phyloP scores from a whole-genome alignment of 1,140 invertebrate species.

The Bradynema listronoti region DNA sequence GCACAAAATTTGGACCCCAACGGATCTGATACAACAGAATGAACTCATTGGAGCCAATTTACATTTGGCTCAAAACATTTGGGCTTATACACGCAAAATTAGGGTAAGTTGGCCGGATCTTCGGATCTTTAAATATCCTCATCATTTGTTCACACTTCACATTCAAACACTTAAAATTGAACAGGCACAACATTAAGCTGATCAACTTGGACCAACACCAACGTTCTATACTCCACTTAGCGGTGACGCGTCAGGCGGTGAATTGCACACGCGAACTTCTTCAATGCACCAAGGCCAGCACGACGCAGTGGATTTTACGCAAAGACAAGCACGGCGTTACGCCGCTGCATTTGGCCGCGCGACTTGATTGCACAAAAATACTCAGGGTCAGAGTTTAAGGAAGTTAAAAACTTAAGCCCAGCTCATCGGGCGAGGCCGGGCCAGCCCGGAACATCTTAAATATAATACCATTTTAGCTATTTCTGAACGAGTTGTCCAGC shows the following conservation, averaged over 20 bases:
- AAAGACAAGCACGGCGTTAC: slow-evolving; percentile 29
- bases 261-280: slow-evolving; percentile 23
- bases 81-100: too few relatives aligned
- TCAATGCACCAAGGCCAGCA: slow-evolving; percentile 2
- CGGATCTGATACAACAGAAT: too few relatives aligned
- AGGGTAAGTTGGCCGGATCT: too few relatives aligned
- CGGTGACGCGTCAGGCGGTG: slow-evolving; percentile 21
- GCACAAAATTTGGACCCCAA: too few relatives aligned
- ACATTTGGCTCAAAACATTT: too few relatives aligned
- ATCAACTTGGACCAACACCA: slow-evolving; percentile 14
- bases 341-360: slow-evolving; percentile 32
- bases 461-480: slow-evolving; percentile 12
- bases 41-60: too few relatives aligned
- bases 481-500: slow-evolving; percentile 12
- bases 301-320: slow-evolving; percentile 3
- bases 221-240: slow-evolving; percentile 30
- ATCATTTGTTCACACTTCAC: too few relatives aligned
- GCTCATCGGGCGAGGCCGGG: too few relatives aligned
- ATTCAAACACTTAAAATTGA: neutral
- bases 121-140: too few relatives aligned
- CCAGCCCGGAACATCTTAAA: slow-evolving; percentile 11
- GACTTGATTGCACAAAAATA: slow-evolving; percentile 23
- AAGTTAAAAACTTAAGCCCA: slow-evolving; percentile 16
- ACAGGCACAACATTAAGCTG: neutral
- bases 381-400: slow-evolving; percentile 16